Percentiles rank a stretch among this genome's conserved stretches.
Evolutionary conservation across 2,113 vertebrate species (phyloP).

Genomic region (Hippocampus barbouri): DNA sequence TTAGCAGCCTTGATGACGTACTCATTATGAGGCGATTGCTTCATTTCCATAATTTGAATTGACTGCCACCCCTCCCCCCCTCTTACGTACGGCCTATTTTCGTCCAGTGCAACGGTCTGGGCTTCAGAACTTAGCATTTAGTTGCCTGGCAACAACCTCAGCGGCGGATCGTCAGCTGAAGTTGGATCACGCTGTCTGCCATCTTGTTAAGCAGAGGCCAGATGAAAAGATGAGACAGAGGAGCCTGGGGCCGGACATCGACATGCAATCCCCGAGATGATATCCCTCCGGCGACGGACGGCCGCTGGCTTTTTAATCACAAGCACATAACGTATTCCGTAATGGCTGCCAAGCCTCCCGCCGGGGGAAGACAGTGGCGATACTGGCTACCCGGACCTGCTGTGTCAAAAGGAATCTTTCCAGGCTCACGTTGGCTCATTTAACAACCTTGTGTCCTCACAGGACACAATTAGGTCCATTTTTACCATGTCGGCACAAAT

Average conservation of each 20-base stretch:
- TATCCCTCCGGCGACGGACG: constrained; percentile 54
- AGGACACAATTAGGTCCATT: neutral
- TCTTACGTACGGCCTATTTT: constrained; percentile 49
- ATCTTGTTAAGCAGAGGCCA: constrained; percentile 62
- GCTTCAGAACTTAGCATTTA: constrained; percentile 76
- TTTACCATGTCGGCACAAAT: neutral
- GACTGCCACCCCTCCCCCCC: constrained; percentile 17
- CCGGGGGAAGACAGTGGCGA: constrained; percentile 32
- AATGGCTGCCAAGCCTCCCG: constrained; percentile 46
- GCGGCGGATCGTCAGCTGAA: constrained; percentile 58
- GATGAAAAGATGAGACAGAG: constrained; percentile 46
- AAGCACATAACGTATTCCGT: constrained; percentile 48
- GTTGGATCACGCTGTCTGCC: constrained; percentile 57
- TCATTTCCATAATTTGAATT: constrained; percentile 65
- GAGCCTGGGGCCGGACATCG: constrained; percentile 42
- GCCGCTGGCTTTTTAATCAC: constrained; percentile 59
- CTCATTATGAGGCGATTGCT: constrained; percentile 34
- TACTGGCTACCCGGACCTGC: constrained; percentile 27
- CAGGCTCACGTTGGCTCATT: constrained; percentile 29
- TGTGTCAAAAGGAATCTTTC: constrained; percentile 15
- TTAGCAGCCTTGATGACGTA: constrained; percentile 33
- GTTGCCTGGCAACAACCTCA: constrained; percentile 73
- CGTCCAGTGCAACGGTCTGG: constrained; percentile 65
- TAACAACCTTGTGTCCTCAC: neutral
- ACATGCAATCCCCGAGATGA: constrained; percentile 54